phyloP scores from a whole-genome alignment of 2,797 vertebrate genomes.

The Dallia pectoralis region DNA sequence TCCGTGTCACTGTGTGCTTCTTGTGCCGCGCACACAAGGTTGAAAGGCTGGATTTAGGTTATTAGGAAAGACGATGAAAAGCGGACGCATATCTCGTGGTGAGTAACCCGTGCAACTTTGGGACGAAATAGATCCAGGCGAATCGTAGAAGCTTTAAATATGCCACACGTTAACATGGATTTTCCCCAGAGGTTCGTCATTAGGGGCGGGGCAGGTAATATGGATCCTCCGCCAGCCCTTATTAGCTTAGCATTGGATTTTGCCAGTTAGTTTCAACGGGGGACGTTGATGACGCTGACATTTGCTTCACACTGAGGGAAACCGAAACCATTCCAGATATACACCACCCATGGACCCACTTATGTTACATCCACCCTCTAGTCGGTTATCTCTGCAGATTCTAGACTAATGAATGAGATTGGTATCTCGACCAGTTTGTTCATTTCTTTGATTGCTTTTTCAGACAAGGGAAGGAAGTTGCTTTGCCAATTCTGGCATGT shows the following conservation, averaged over 20 bases:
- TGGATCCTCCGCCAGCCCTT: conserved; percentile 6
- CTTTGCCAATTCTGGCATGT: conserved; percentile 48
- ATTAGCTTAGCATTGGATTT: conserved; percentile 8
- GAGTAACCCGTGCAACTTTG: background rate
- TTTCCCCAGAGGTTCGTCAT: background rate
- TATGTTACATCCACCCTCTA: background rate
- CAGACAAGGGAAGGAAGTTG: conserved; percentile 27
- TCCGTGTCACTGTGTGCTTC: conserved; percentile 15
- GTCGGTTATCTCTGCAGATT: background rate
- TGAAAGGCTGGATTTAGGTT: background rate
- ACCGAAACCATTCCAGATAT: background rate
- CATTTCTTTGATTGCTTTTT: conserved; percentile 35
- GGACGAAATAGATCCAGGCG: background rate
- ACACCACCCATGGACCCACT: too few species aligned
- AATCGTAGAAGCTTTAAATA: background rate
- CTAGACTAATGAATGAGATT: background rate
- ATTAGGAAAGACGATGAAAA: conserved; percentile 4
- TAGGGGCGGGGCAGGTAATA: conserved; percentile 2
- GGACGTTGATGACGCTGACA: background rate
- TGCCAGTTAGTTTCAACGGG: background rate
- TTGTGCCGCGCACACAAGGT: background rate
- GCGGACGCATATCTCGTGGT: background rate
- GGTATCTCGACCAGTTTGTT: conserved; percentile 22
- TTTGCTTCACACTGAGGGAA: background rate
- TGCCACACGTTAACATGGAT: background rate